Evolutionary conservation across 2,113 vertebrate species (phyloP), one percentile per base, ranked within the genome.

Genomic region (Hemiscyllium ocellatum): DNA sequence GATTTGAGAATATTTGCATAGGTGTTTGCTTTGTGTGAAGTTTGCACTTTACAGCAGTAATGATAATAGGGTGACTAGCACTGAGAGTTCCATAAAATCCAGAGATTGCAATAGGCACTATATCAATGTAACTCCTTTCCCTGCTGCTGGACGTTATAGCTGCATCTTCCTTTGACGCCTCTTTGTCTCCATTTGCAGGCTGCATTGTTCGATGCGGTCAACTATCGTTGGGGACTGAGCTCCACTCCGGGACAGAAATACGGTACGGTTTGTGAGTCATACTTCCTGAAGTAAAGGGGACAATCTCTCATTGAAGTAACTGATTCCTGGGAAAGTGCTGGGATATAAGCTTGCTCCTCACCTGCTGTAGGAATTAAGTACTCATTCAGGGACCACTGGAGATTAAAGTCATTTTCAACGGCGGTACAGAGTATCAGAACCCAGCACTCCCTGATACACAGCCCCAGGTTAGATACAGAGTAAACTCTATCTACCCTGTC

Each of bases 111-210:
- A 20, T 42, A 22, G 37, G 4, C 17, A 0, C 19, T 83, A 83
- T 15, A 83, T 42, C 19, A 83, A 42, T 20, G 29, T 19, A 15
- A 83, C 12, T 22, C 7, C 80, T 83, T 83, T 83, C 17, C 6
- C 17, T 42, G 37, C 42, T 83, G 42, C 17, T 42, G 37, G 0
- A 83, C 4, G 17, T 83, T 83, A 3, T 7, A 42, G n/a, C 42
- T n/a, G 6, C 7, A 19, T 29, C n/a, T 10, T 20, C 76, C n/a
- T 33, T 6, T 83, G 76, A 83, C 94, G 37, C 22, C 42, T 68
- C 19, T 70, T 37, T 15, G 47, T 95, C 10, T 96, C 19, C 96
- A 4, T 96, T 96, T 96, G 95, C 68, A 97, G 97, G 96, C 94
- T 0, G 0, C 95, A 24, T 95, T 78, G 96, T 20, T 95, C 69